A percentile compares a stretch with the other conserved stretches of the same genome.
These are phyloP conservation scores for Tillus elongatus DNA, from an alignment of 2,888 invertebrate genomes.

Conservation along the genomic window DNA sequence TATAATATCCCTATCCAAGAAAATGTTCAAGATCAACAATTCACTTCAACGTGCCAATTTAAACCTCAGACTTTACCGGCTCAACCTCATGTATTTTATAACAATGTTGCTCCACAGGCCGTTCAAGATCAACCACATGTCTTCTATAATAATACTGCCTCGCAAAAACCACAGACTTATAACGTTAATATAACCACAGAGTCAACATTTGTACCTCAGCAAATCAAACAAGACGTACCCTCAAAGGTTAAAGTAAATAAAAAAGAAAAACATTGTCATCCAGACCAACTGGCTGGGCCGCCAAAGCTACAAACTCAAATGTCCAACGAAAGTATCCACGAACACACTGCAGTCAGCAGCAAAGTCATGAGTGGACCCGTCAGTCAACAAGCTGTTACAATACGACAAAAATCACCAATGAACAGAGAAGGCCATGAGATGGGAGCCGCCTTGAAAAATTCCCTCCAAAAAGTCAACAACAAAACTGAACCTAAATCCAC, in stretches of 20 bases:
- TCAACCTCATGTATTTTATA: background rate
- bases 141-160: constrained; percentile 8
- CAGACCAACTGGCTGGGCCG: constrained; percentile 12
- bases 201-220: constrained; percentile 7
- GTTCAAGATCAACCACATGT: background rate
- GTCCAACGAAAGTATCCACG: constrained; percentile 35
- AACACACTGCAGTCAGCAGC: constrained; percentile 54
- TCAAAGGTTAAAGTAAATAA: too few relatives aligned
- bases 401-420: constrained; percentile 46
- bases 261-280: too few relatives aligned
- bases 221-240: constrained; percentile 5
- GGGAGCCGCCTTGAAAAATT: constrained; percentile 46
- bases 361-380: constrained; percentile 70
- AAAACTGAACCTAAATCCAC: too few relatives aligned
- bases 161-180: constrained; percentile 6
- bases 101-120: constrained; percentile 14
- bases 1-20: constrained; percentile 12
- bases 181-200: constrained; percentile 5
- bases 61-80: constrained; percentile 16
- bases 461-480: constrained; percentile 45
- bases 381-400: constrained; percentile 61
- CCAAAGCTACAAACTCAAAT: constrained; percentile 31
- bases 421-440: constrained; percentile 50
- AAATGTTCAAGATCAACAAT: constrained; percentile 18
- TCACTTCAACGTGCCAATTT: constrained; percentile 26